Evolutionary conservation across 2,888 invertebrate species (phyloP), one percentile per base, ranked within the genome.

Genomic region (Camptogramma bilineatum): DNA sequence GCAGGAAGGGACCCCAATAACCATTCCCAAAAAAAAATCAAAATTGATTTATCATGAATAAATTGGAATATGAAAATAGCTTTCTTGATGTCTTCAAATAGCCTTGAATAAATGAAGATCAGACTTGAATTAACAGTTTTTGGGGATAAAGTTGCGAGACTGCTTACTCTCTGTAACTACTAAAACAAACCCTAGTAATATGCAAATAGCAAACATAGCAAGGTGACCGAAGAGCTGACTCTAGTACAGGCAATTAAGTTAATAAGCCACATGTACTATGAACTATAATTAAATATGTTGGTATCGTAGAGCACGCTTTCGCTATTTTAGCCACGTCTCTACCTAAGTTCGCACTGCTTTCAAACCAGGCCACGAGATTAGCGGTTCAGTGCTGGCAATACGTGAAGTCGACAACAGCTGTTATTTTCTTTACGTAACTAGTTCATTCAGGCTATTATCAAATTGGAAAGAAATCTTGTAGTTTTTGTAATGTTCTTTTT

Each of bases 201-300:
- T 64, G 59, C 59, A 64, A 64, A 64, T 60, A 34, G 28, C 28
- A 31, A 59, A n/a, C n/a, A n/a, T n/a, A 46, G 24, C 46, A 47
- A 59, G 21, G 64, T 74, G 75, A 74, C 72, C 69, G 73, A 69
- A 44, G 46, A 56, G 55, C 55, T 52, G 50, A 59, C 28, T 58
- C 42, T 24, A n/a, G 67, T 66, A 71, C 62, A 64, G 73, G 68
- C 76, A 74, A 78, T 82, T 78, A 78, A 70, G 73, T 74, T 83
- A 84, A 84, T 82, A 81, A 79, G 79, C 64, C 44, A 34, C 56
- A 57, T 56, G 50, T 57, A 57, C 55, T 13, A 60, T 13, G 34
- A 50, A 52, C 72, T 65, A 73, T 82, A 85, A 85, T 85, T 84
- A 84, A 84, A 84, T 81, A 76, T 77, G 76, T 66, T 60, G 65